Percentiles rank a stretch among this genome's conserved stretches.
Conservation (phyloP, 1,140 invertebrate genomes). For the Bombus confusus region DNA sequence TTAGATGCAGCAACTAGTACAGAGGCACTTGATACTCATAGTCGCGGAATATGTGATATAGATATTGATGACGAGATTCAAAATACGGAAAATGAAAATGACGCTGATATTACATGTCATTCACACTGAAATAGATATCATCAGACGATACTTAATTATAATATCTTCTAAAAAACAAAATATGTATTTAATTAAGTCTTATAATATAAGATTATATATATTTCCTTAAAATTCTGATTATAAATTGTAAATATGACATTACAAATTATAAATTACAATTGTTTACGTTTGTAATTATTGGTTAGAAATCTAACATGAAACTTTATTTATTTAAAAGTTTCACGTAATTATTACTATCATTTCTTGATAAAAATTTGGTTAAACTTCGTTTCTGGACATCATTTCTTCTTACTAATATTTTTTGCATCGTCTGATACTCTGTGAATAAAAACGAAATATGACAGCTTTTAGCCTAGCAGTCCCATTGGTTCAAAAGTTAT, state of each 20-base stretch:
- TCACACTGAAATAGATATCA: conserved; percentile 70
- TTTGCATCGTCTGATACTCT: too few relatives aligned
- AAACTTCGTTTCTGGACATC: too few relatives aligned
- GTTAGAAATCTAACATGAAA: not conserved
- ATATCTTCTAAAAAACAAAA: not conserved
- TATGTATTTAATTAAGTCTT: conserved; percentile 41
- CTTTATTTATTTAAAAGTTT: not conserved
- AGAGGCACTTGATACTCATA: conserved; percentile 75
- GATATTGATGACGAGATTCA: conserved; percentile 79
- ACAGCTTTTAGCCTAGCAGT: too few relatives aligned
- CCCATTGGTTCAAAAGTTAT: too few relatives aligned
- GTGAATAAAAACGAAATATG: too few relatives aligned
- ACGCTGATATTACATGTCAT: conserved; percentile 74
- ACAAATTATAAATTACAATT: conserved; percentile 8
- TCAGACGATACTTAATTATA: conserved; percentile 8
- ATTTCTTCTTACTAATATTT: too few relatives aligned
- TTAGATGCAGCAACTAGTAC: conserved; percentile 84
- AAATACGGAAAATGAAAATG: conserved; percentile 75
- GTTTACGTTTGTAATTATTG: not conserved
- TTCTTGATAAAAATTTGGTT: not conserved
- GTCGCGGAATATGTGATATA: conserved; percentile 75
- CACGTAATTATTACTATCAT: not conserved
- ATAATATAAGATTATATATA: conserved; percentile 8
- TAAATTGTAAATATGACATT: conserved; percentile 34
- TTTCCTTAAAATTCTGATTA: not conserved